Conservation (phyloP, 2,797 vertebrate genomes). For the Ceryle rudis region DNA sequence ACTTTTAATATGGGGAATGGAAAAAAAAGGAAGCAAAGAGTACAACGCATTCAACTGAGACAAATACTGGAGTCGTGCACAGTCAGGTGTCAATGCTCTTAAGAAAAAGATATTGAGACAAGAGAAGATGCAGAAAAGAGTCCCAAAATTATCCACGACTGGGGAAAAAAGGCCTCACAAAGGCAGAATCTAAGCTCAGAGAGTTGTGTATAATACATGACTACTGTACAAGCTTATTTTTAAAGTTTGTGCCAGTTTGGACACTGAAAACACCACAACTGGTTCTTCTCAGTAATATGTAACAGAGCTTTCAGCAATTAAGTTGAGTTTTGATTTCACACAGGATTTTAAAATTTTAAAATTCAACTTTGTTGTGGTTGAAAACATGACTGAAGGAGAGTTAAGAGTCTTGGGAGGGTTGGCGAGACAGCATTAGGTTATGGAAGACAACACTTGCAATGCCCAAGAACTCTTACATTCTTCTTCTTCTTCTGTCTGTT, state of each 20-base stretch:
- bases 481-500: not conserved
- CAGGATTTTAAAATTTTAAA: not conserved
- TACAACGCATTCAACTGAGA: not conserved
- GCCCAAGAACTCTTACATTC: not conserved
- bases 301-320: not conserved
- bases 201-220: not conserved
- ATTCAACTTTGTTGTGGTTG: not conserved
- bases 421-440: not conserved
- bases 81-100: not conserved
- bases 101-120: not conserved
- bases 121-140: not conserved
- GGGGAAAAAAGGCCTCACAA: not conserved
- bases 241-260: not conserved
- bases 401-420: not conserved
- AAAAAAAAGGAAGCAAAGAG: not conserved
- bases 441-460: not conserved
- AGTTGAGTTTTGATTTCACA: not conserved
- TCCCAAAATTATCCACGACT: not conserved
- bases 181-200: not conserved
- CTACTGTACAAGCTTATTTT: not conserved
- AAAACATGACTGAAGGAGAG: not conserved
- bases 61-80: not conserved
- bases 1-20: not conserved
- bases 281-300: not conserved
- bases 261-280: not conserved